These are phyloP conservation scores for Daphoenositta chrysoptera DNA, from an alignment of 2,113 vertebrate species.

Conservation along the genomic window DNA sequence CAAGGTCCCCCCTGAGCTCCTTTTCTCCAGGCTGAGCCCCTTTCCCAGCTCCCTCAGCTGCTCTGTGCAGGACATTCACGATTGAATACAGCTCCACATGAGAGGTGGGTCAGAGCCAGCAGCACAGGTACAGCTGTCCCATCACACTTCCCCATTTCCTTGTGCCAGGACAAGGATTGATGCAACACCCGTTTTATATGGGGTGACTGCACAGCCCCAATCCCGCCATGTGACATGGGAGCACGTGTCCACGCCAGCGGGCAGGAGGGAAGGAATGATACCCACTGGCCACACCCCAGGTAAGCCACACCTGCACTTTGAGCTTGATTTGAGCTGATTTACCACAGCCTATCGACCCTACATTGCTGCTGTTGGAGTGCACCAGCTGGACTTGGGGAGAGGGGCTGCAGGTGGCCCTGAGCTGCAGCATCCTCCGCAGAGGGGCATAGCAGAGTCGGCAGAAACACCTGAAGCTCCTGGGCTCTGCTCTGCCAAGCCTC, in stretches of 20 bases:
- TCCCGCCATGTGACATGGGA: accelerated
- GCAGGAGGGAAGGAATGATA: background rate
- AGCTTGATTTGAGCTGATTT: background rate
- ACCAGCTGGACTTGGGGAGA: background rate
- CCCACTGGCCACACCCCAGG: background rate
- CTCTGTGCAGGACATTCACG: accelerated
- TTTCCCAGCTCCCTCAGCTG: background rate
- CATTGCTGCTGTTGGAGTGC: background rate
- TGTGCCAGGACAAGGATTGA: background rate
- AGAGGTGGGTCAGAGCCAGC: background rate
- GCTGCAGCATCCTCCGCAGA: background rate
- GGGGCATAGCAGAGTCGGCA: background rate
- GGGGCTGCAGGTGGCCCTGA: background rate
- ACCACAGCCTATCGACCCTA: accelerated
- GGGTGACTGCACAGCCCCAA: background rate
- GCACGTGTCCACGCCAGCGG: accelerated
- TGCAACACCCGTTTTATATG: background rate
- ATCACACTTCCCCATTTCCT: background rate
- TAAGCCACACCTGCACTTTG: background rate
- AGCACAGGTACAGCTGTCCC: background rate
- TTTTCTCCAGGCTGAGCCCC: background rate
- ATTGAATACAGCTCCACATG: accelerated
- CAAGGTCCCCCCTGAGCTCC: background rate
- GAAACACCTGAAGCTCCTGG: background rate
- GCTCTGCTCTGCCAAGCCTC: background rate